These are phyloP conservation scores for Pseudachorutes palmiensis DNA, from an alignment of 1,140 invertebrate species.

Conservation along the genomic window DNA sequence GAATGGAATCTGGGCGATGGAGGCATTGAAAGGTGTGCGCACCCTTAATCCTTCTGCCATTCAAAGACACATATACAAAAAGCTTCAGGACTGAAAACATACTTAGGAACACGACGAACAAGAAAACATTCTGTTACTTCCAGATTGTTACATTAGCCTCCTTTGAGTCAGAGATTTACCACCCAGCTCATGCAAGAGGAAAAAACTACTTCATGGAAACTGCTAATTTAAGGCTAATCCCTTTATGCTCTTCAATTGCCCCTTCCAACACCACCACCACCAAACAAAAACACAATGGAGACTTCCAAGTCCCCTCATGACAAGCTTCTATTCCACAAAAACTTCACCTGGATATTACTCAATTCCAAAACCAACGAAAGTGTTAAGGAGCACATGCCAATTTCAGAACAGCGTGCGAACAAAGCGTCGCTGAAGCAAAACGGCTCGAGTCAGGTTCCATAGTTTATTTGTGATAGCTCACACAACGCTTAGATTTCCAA, in stretches of 20 bases:
- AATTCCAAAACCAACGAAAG: too few relatives aligned
- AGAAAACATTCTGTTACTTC: background rate
- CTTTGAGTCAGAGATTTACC: background rate
- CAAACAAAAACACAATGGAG: background rate
- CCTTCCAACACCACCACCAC: background rate
- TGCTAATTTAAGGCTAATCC: background rate
- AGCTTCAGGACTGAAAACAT: background rate
- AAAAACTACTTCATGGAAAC: background rate
- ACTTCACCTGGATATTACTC: too few relatives aligned
- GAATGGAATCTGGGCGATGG: background rate
- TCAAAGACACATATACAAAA: background rate
- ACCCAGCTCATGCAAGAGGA: background rate
- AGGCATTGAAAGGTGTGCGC: background rate
- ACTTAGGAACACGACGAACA: background rate
- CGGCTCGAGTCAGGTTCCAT: too few relatives aligned
- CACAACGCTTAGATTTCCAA: too few relatives aligned
- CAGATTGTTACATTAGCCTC: background rate
- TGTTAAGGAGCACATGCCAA: too few relatives aligned
- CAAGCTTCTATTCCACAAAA: background rate
- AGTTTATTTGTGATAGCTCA: too few relatives aligned
- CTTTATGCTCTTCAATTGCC: background rate
- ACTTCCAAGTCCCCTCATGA: background rate
- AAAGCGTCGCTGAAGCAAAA: too few relatives aligned
- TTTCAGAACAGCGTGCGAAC: too few relatives aligned
- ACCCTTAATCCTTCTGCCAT: background rate